Conservation (phyloP, 2,797 vertebrate genomes). For the Dipus sagitta region DNA sequence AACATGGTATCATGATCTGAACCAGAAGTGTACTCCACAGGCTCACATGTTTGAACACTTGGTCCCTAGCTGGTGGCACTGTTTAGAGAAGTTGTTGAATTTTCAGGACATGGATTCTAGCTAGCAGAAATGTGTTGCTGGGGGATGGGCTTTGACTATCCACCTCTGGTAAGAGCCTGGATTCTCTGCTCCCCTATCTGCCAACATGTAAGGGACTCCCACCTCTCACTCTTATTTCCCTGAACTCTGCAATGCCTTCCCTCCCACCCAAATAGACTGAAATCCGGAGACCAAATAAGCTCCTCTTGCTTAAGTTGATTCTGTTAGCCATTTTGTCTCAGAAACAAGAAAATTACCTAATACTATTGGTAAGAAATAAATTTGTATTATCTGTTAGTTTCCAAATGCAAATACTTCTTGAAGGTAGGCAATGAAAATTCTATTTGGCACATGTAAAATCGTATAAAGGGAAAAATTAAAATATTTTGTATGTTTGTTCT, state of each 20-base stretch:
- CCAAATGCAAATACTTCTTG: constrained; percentile 40
- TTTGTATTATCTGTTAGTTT: neutral
- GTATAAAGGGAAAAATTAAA: constrained; percentile 7
- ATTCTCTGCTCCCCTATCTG: neutral
- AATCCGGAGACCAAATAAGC: neutral
- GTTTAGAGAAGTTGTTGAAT: neutral
- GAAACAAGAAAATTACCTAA: neutral
- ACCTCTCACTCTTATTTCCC: too few relatives aligned
- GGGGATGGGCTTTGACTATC: neutral
- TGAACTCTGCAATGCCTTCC: neutral
- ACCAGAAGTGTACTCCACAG: neutral
- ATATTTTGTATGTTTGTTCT: neutral
- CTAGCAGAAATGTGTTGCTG: neutral
- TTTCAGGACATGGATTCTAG: neutral
- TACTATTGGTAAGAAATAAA: neutral
- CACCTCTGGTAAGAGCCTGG: neutral
- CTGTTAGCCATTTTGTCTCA: neutral
- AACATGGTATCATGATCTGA: neutral
- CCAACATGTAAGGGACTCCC: neutral
- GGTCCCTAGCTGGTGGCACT: neutral
- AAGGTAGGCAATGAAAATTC: neutral
- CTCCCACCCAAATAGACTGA: neutral
- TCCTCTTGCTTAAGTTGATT: neutral
- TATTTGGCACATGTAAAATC: neutral
- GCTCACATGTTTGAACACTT: neutral